These are phyloP conservation scores for Bujurquina vittata DNA, from an alignment of 2,113 vertebrate species.

Conservation along the genomic window DNA sequence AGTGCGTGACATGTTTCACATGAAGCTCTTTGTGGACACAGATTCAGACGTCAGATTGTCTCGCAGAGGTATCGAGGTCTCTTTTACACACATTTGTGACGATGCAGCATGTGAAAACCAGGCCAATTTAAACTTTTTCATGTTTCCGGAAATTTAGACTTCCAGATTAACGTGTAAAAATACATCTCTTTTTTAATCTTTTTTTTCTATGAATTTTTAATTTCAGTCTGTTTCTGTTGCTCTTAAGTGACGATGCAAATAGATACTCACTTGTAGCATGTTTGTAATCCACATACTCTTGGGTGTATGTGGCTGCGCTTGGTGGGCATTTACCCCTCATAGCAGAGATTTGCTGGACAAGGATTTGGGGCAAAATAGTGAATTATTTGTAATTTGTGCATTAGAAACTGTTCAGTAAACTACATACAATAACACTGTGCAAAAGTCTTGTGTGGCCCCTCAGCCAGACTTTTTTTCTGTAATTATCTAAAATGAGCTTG, in stretches of 20 bases:
- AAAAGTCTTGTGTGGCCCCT: too few species aligned
- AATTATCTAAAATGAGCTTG: too few species aligned
- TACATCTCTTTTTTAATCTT: background rate
- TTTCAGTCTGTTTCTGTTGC: background rate
- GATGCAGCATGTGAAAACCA: background rate
- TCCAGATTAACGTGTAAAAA: background rate
- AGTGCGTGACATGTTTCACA: conserved; percentile 97
- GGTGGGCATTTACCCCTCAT: too few species aligned
- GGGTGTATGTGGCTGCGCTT: too few species aligned
- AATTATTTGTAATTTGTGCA: too few species aligned
- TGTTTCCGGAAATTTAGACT: background rate
- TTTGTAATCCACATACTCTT: too few species aligned
- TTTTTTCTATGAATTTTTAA: background rate
- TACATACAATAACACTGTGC: too few species aligned
- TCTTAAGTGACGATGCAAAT: background rate
- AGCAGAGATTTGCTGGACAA: too few species aligned
- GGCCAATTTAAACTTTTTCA: background rate
- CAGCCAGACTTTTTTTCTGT: too few species aligned
- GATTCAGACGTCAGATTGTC: conserved; percentile 95
- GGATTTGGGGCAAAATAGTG: too few species aligned
- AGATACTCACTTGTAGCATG: too few species aligned
- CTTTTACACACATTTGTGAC: background rate
- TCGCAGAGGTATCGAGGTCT: conserved; percentile 83
- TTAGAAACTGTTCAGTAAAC: too few species aligned
- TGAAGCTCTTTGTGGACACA: conserved; percentile 97